phyloP scores from a whole-genome alignment of 2,888 invertebrate genomes.

The Platypus cylindrus region DNA sequence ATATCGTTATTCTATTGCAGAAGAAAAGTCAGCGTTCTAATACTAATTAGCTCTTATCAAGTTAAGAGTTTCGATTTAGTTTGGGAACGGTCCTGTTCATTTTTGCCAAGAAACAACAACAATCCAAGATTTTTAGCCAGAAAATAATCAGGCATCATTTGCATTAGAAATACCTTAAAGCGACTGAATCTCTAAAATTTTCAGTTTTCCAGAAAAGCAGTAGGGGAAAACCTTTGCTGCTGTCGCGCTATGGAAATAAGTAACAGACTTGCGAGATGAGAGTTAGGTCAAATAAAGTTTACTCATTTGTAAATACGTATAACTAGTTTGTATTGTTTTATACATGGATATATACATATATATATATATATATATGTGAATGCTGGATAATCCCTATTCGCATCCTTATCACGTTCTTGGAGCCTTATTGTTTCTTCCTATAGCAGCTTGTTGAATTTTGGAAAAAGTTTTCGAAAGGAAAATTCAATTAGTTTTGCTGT shows the following conservation, averaged over 20 bases:
- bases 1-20: too few species aligned
- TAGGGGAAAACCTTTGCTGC: too few species aligned
- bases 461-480: constrained; percentile 3
- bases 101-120: constrained; percentile 12
- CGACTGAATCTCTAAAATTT: constrained; percentile 24
- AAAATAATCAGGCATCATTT: constrained; percentile 29
- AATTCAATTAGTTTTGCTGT: neutral
- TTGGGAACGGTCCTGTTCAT: constrained; percentile 15
- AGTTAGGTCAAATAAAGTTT: constrained; percentile 33
- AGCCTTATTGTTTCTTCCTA: constrained; percentile 17
- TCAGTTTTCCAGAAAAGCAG: constrained; percentile 21
- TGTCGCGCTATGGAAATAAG: constrained; percentile 26
- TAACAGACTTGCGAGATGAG: constrained; percentile 21
- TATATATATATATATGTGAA: too few species aligned
- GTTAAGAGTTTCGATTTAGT: too few species aligned
- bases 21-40: too few species aligned
- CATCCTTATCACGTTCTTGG: constrained; percentile 19
- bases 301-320: constrained; percentile 31
- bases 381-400: constrained; percentile 21
- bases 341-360: too few species aligned
- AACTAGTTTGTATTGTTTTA: constrained; percentile 25
- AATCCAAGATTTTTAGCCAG: constrained; percentile 21
- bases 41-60: too few species aligned
- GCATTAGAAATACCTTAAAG: constrained; percentile 32
- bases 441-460: constrained; percentile 16